Base-by-base conservation (phyloP, 2,888 invertebrate genomes). In the Tortricodes alternella region DNA sequence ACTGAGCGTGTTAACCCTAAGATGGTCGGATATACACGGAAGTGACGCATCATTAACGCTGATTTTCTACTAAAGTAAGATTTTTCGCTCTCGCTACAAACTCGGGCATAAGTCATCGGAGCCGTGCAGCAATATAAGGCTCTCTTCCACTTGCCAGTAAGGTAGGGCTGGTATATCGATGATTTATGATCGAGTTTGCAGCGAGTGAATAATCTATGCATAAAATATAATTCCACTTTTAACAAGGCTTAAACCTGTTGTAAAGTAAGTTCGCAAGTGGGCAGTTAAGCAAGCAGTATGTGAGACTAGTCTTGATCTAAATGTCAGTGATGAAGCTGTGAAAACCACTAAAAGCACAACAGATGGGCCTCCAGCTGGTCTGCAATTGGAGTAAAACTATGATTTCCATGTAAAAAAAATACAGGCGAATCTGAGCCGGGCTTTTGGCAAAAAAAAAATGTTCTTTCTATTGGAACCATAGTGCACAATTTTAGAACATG, bases 311-410 rank as follows among this genome's bases (percentile, higher is more conserved):
- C 43, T 61, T 52, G 57, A 60, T 66, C 63, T 61, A 67, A 63
- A 63, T 56, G 64, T 65, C 66, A 75, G 72, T 72, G 66, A 73
- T 70, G 70, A 70, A 77, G 78, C 76, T 60, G 64, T 67, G 66
- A 63, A 65, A 67, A 64, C 64, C 55, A 74, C 73, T 73, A 74
- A 60, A 83, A 83, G 83, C 83, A 67, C 65, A 61, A 66, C 61
- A 52, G 65, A 71, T 74, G 73, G 71, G 46, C 67, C 83, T 84
- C 83, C 84, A 83, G 74, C 61, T 60, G 51, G 82, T 85, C 79
- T 66, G 66, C 67, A 65, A 62, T 70, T 83, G 85, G 83, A 85
- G 84, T 83, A 71, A 66, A 70, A 66, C 73, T 70, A 68, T 65
- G 64, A 68, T 59, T 49, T 62, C 62, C 68, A 66, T 29, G 13